A percentile compares a stretch with the other conserved stretches of the same genome.
These are phyloP conservation scores for Melanostigma gelatinosum DNA, from an alignment of 2,113 vertebrate genomes.

Conservation along the genomic window DNA sequence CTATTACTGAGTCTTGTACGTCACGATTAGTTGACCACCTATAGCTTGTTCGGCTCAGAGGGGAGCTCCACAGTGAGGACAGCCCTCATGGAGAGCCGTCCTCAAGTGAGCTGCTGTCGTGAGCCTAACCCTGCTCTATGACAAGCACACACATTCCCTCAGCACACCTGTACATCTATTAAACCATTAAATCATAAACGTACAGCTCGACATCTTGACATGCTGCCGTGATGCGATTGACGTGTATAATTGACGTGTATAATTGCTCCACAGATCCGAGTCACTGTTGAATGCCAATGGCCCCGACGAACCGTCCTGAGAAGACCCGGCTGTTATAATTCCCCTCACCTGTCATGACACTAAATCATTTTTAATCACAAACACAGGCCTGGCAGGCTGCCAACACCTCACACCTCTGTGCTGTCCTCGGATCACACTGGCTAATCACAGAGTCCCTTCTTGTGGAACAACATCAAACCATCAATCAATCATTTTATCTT, in stretches of 20 bases:
- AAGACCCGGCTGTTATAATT: slow-evolving; percentile 41
- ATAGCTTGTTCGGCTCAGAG: slow-evolving; percentile 38
- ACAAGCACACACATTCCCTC: neutral
- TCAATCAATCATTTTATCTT: neutral
- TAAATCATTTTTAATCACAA: slow-evolving; percentile 53
- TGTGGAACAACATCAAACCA: neutral
- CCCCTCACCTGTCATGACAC: slow-evolving; percentile 27
- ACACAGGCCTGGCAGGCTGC: neutral
- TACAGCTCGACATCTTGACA: slow-evolving; percentile 21
- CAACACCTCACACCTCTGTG: slow-evolving; percentile 13
- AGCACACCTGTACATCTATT: neutral
- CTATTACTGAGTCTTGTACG: slow-evolving; percentile 42
- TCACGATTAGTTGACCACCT: slow-evolving; percentile 50
- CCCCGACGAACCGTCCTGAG: slow-evolving; percentile 35
- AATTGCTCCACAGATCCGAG: slow-evolving; percentile 41
- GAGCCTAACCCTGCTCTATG: slow-evolving; percentile 9
- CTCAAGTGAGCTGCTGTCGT: slow-evolving; percentile 46
- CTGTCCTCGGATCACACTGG: slow-evolving; percentile 3
- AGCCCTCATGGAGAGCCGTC: slow-evolving; percentile 48
- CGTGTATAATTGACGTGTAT: slow-evolving; percentile 15
- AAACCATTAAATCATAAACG: neutral
- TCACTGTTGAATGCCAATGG: slow-evolving; percentile 42
- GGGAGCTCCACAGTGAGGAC: slow-evolving; percentile 50
- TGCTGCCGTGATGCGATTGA: slow-evolving; percentile 32
- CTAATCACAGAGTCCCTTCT: neutral